phyloP scores from a whole-genome alignment of 1,140 invertebrate genomes.

The Drosophila littoralis region DNA sequence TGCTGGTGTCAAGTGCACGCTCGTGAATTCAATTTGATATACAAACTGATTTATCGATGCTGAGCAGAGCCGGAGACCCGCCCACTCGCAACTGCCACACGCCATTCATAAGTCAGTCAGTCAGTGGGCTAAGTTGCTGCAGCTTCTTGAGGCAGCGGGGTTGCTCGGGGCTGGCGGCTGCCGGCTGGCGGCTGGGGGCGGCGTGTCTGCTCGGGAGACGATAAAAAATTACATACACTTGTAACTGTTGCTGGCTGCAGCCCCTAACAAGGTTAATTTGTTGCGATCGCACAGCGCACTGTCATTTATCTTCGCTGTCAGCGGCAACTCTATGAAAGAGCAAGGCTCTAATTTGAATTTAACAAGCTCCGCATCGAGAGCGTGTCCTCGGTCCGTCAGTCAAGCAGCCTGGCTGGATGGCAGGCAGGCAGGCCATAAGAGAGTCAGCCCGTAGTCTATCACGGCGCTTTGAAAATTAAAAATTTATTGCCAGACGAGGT shows the following conservation, averaged over 20 bases:
- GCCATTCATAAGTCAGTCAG: slow-evolving; percentile 77
- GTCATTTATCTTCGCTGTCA: slow-evolving; percentile 81
- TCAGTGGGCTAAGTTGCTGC: slow-evolving; percentile 22
- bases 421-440: slow-evolving; percentile 1
- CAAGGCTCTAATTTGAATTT: slow-evolving; percentile 80
- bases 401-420: slow-evolving; percentile 14
- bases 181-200: neutral
- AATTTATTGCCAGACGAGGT: slow-evolving; percentile 76
- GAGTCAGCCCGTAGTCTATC: slow-evolving; percentile 50
- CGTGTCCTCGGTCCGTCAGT: slow-evolving; percentile 31
- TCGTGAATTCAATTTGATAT: slow-evolving; percentile 82
- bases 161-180: neutral
- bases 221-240: slow-evolving; percentile 83
- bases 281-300: slow-evolving; percentile 75
- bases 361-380: slow-evolving; percentile 63
- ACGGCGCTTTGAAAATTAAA: slow-evolving; percentile 77
- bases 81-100: slow-evolving; percentile 50
- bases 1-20: slow-evolving; percentile 77
- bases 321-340: slow-evolving; percentile 57
- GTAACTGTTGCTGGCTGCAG: slow-evolving; percentile 65
- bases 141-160: neutral
- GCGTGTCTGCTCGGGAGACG: slow-evolving; percentile 57
- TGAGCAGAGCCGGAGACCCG: slow-evolving; percentile 14
- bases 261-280: slow-evolving; percentile 81
- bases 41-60: slow-evolving; percentile 81